Evolutionary conservation across 2,888 invertebrate species (phyloP).

Genomic region (Orthonevra nobilis): DNA sequence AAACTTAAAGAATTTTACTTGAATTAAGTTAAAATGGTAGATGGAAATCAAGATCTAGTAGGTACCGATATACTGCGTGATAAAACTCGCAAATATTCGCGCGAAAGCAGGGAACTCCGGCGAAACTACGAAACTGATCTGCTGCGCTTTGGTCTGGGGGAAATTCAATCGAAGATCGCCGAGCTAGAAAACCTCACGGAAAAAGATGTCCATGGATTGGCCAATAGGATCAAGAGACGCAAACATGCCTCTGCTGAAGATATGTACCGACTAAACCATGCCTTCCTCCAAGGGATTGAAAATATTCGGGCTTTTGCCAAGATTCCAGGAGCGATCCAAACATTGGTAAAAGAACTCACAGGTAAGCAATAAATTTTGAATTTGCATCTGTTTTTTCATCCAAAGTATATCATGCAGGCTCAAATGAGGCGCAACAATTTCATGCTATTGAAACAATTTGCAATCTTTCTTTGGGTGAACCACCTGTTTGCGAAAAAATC

Average conservation of each 20-base stretch:
- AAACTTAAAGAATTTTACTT: too few species aligned
- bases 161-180: conserved; percentile 74
- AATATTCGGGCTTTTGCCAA: conserved; percentile 77
- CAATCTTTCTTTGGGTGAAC: conserved; percentile 77
- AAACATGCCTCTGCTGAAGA: conserved; percentile 77
- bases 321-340: conserved; percentile 77
- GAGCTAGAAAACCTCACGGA: conserved; percentile 75
- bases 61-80: conserved; percentile 68
- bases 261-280: conserved; percentile 76
- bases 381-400: background rate
- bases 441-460: conserved; percentile 77
- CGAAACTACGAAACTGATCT: conserved; percentile 74
- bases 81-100: conserved; percentile 75
- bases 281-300: conserved; percentile 76
- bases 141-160: conserved; percentile 76
- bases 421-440: conserved; percentile 74
- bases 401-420: conserved; percentile 71
- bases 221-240: conserved; percentile 76
- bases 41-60: too few species aligned
- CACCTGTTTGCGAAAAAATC: conserved; percentile 77
- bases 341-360: conserved; percentile 78
- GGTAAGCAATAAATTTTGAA: conserved; percentile 70
- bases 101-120: conserved; percentile 72
- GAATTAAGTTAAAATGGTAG: too few species aligned
- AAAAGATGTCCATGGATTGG: conserved; percentile 77